These are phyloP conservation scores for Esox lucius DNA, from an alignment of 2,797 vertebrate species.

Conservation along the genomic window DNA sequence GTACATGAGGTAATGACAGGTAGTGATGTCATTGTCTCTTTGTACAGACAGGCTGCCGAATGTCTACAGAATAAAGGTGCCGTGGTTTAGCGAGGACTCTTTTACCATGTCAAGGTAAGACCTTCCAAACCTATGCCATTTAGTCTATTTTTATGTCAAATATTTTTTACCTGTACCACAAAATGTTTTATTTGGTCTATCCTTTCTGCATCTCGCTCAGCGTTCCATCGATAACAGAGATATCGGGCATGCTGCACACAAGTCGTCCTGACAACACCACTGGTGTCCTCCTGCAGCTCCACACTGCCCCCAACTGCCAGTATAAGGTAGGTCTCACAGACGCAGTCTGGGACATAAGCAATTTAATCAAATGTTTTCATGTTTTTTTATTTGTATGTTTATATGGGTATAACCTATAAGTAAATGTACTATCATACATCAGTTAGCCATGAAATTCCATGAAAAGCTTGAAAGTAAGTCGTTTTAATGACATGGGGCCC, in stretches of 20 bases:
- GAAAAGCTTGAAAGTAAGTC: too few species aligned
- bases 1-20: not conserved
- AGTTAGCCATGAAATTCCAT: too few species aligned
- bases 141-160: not conserved
- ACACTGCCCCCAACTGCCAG: slow-evolving; percentile 90
- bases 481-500: too few species aligned
- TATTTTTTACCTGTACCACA: not conserved
- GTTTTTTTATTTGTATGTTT: too few species aligned
- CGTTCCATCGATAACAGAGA: slow-evolving; percentile 82
- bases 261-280: slow-evolving; percentile 81
- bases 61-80: slow-evolving; percentile 87
- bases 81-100: slow-evolving; percentile 93
- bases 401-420: too few species aligned
- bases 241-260: slow-evolving; percentile 89
- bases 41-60: slow-evolving; percentile 79
- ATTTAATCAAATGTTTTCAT: not conserved
- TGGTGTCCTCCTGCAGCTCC: slow-evolving; percentile 80
- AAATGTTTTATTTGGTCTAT: not conserved
- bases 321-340: slow-evolving; percentile 81
- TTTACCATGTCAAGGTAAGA: slow-evolving; percentile 80
- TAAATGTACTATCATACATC: too few species aligned
- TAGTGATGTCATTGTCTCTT: not conserved
- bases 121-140: not conserved
- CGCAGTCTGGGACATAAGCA: not conserved
- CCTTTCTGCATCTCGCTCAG: slow-evolving; percentile 60